Evolutionary conservation across 2,888 invertebrate species (phyloP), one percentile per base, ranked within the genome.

Genomic region (Phlogophora meticulosa): DNA sequence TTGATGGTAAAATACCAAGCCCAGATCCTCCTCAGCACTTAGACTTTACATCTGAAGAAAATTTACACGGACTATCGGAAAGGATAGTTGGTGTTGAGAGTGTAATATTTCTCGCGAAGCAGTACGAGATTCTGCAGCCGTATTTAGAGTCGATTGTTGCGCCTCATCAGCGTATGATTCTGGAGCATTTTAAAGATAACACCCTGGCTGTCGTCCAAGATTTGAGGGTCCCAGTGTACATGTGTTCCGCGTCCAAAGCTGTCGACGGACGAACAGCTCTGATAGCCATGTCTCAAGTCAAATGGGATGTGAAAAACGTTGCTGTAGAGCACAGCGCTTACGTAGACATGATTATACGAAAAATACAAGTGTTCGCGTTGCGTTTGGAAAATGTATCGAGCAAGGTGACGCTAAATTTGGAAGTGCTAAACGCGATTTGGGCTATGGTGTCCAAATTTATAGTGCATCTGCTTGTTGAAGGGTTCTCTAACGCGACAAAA

Each of bases 271-370:
- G 97, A 43, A 96, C 97, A 17, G 96, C 98, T 36, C 92, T 99
- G 10, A 95, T 97, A 70, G 96, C 97, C n/a, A 99, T 99, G 98
- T 97, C 98, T 61, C 97, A 97, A 92, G 98, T 99, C 0, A 98
- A 98, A 91, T 99, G 99, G 99, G 97, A 98, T 93, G 97, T 99
- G 68, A 98, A 98, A 95, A 98, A 98, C 85, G 98, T 99, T 0
- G 98, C 98, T 93, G 98, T 98, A 0, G 98, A 99, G 85, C 99
- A 99, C 89, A 99, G 98, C 87, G 94, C 96, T 2, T 99, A 99
- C 89, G 97, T 98, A 13, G 98, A 98, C 83, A 96, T 97, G 87
- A 95, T 98, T 55, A 96, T 98, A 42, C 92, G 97, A 93, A 97
- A 97, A 87, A 96, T 98, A 24, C 98, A 98, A 93, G 96, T 97